phyloP scores from a whole-genome alignment of 2,113 vertebrate genomes.

The Muntiacus reevesi region DNA sequence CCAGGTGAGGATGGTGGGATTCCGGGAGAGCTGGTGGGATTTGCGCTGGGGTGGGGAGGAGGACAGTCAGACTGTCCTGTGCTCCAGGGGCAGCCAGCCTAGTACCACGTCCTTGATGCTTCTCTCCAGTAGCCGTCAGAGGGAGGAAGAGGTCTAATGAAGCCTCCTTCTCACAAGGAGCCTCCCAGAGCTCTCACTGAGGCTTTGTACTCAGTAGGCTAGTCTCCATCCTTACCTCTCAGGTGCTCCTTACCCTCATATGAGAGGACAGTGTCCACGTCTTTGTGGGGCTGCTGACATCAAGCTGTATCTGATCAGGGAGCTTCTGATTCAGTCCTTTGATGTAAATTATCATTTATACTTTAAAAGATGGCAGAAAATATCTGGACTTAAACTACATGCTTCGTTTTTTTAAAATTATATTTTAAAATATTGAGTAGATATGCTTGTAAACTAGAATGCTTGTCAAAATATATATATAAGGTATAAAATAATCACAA shows the following conservation, averaged over 20 bases:
- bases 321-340: background rate
- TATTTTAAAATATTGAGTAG: background rate
- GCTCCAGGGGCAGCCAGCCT: background rate
- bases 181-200: background rate
- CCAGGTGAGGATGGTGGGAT: constrained; percentile 76
- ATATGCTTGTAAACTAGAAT: background rate
- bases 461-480: background rate
- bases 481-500: background rate
- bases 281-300: background rate
- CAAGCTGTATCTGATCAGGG: background rate
- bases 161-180: background rate
- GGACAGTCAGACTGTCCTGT: background rate
- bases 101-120: background rate
- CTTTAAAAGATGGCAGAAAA: background rate
- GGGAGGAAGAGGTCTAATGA: background rate
- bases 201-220: background rate
- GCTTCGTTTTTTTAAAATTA: background rate
- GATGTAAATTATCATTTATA: background rate
- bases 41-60: background rate
- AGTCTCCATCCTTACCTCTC: background rate
- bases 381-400: background rate
- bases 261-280: background rate
- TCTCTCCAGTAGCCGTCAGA: background rate
- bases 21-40: background rate
- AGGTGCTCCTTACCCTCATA: background rate